Evolutionary conservation across 2,113 vertebrate genomes (phyloP).

Genomic region (Panurus biarmicus): DNA sequence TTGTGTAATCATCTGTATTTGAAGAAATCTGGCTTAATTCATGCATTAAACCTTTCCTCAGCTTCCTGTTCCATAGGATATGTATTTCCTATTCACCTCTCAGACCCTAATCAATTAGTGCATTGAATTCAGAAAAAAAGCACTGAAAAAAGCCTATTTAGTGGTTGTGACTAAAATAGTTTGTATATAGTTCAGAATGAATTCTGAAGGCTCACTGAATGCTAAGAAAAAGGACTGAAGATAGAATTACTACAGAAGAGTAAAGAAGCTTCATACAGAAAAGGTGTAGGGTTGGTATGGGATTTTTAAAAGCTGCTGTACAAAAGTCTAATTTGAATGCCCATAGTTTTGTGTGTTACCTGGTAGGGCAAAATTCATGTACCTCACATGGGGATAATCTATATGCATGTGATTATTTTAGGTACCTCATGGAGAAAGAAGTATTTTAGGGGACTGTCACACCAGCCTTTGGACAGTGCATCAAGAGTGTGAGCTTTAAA

Average conservation of each 20-base stretch:
- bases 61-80: neutral
- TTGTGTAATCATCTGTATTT: constrained; percentile 52
- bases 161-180: neutral
- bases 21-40: constrained; percentile 44
- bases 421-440: neutral
- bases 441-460: neutral
- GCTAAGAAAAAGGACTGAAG: neutral
- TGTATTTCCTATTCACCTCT: constrained; percentile 16
- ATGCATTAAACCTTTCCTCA: constrained; percentile 5
- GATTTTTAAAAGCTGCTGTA: neutral
- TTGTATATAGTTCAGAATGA: neutral
- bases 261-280: neutral
- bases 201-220: neutral
- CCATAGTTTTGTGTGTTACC: neutral
- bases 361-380: neutral
- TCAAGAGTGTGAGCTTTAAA: neutral
- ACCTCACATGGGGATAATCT: neutral
- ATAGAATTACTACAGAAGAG: neutral
- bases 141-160: neutral
- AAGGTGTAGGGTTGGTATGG: neutral
- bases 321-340: neutral
- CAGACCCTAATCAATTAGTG: constrained; percentile 23
- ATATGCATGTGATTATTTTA: neutral
- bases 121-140: constrained; percentile 14
- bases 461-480: neutral